Percentiles rank a stretch among this genome's conserved stretches.
Conservation (phyloP, 2,797 vertebrate genomes). For the Prunella strophiata region DNA sequence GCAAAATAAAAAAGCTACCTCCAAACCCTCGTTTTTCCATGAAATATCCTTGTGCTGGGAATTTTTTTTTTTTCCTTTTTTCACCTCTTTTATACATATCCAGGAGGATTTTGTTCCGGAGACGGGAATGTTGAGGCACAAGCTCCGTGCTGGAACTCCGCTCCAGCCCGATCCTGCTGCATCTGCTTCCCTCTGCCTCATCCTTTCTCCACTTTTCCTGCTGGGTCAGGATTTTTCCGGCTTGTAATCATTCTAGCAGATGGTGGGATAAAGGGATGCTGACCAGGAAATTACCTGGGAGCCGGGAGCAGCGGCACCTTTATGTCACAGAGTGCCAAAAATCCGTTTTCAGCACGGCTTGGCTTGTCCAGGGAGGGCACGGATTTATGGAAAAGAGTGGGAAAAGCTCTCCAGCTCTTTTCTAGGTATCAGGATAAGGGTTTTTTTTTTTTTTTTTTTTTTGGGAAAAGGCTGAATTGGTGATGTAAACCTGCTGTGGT, state of each 20-base stretch:
- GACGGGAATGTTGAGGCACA: not conserved
- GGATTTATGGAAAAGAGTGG: not conserved
- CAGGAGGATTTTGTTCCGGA: not conserved
- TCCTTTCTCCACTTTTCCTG: conserved; percentile 36
- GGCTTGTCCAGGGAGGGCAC: not conserved
- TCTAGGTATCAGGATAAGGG: not conserved
- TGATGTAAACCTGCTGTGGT: not conserved
- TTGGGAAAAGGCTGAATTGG: not conserved
- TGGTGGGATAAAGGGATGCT: conserved; percentile 35
- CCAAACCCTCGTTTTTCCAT: rapidly evolving
- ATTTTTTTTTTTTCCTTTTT: rapidly evolving
- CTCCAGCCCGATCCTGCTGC: not conserved
- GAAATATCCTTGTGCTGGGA: not conserved
- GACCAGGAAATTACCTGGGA: conserved; percentile 35
- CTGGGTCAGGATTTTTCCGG: conserved; percentile 29
- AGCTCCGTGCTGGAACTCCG: rapidly evolving
- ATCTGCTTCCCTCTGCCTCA: not conserved
- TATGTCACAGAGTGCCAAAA: not conserved
- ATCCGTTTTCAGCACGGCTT: not conserved
- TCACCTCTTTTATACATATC: not conserved
- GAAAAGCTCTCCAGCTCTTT: not conserved
- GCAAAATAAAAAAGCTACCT: not conserved
- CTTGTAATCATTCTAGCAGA: conserved; percentile 5
- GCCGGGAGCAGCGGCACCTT: not conserved
- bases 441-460: not conserved